Base-by-base conservation (phyloP, 2,888 invertebrate genomes). In the Hybos culiciformis region DNA sequence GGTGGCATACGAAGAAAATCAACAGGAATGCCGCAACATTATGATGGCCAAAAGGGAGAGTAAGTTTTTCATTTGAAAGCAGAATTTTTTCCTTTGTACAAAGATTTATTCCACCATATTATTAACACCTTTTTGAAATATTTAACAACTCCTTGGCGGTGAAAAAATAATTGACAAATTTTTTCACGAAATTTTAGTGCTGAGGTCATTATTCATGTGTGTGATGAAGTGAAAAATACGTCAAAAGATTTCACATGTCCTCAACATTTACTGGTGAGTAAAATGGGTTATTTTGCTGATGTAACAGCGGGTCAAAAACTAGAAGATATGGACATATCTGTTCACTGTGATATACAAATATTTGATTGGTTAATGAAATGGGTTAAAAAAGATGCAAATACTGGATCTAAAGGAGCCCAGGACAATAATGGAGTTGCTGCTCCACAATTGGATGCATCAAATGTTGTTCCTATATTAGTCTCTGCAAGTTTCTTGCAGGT, bases 281-380 rank as follows among this genome's bases (percentile, higher is more conserved):
- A 93, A 68, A 94, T 94, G 92, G 88, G 88, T 11, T 96, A 94
- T 60, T 96, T 94, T 65, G 87, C 87, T 9, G 85, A 87, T 57
- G 85, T 90, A 4, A 86, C 86, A 0, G 78, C 80, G 14, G 86
- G 77, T 56, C 86, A 87, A 59, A 73, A 78, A 44, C 64, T 88
- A 7, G 83, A 85, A 57, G 92, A 93, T 56, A 90, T 93, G 78
- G 93, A 94, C 57, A 94, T 96, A 52, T 92, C 92, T 0, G 94
- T 96, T 1, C 94, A 94, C 61, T 96, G 94, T 61, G 94, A 96
- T 66, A 83, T 96, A 44, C 76, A 84, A 61, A 91, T 94, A 48
- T 96, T 96, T 64, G 93, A 93, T 56, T 94, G 93, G 92, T 69
- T 96, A 41, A 91, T 94, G 84, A 78, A 81, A 50, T 94, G 93